Evolutionary conservation across 2,797 vertebrate genomes (phyloP), one percentile per base, ranked within the genome.

Genomic region (Clamator glandarius): DNA sequence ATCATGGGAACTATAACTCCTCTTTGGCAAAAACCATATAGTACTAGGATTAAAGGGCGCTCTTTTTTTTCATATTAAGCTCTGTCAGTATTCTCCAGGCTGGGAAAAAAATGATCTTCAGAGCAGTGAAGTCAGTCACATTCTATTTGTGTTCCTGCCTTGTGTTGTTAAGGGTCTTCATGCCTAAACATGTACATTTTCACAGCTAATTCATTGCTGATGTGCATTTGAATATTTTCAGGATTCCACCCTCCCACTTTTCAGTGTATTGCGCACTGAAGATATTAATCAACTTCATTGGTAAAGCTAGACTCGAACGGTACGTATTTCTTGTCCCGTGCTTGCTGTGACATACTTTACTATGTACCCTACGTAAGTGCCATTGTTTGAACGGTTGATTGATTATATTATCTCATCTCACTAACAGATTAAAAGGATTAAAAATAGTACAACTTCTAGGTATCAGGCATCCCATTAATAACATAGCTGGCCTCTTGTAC

Each of bases 1-100:
- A 78, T 92, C 96, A 44, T 44, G 79, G 36, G 85, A 74, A 93
- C 83, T 4, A 0, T 75, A 92, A 92, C 33, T 97, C 73, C 89
- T 93, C 69, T 92, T 97, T 69, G 76, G 59, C 0, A 0, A 95
- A 59, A 90, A 84, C 83, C 50, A 58, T 63, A 73, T 4, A 62
- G 62, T 55, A 36, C 64, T 44, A 89, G 89, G 90, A 48, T 66
- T 95, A 92, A 94, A 81, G 33, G 19, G 26, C n/a, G 77, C 11
- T 25, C 20, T 36, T 57, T 87, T 87, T 52, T 93, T 92, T 77
- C 62, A 52, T 51, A 12, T 83, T 59, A 72, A 81, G 24, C 15
- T 61, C 29, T 52, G 64, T 75, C 76, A 86, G 51, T 42, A 15
- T 72, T 84, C 46, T 23, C 11, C 33, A 55, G 31, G 51, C 41